Evolutionary conservation across 2,113 vertebrate species (phyloP).

Genomic region (Nothocercus julius): DNA sequence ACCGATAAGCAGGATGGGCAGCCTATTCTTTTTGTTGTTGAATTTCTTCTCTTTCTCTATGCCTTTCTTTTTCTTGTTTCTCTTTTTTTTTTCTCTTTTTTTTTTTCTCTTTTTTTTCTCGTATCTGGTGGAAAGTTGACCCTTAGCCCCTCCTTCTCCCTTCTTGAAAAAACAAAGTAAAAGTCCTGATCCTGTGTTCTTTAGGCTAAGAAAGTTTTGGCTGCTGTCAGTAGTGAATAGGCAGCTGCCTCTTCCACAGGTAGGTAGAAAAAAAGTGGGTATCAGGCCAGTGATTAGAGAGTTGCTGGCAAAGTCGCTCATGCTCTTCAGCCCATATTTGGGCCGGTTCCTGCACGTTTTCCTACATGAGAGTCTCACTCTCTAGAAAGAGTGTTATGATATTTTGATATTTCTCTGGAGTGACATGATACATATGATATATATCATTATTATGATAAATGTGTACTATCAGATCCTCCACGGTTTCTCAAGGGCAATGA

Average conservation of each 20-base stretch:
- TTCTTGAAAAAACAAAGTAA: neutral
- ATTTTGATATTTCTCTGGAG: too few relatives aligned
- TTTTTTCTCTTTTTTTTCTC: neutral
- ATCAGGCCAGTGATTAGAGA: neutral
- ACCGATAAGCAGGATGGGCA: neutral
- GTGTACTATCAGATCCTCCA: neutral
- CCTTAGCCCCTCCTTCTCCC: neutral
- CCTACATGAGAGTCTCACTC: rapidly evolving
- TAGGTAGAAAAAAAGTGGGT: neutral
- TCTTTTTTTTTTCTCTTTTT: too few relatives aligned
- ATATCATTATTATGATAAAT: too few relatives aligned
- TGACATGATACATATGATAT: too few relatives aligned
- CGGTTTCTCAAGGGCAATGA: rapidly evolving
- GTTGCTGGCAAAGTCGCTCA: too few relatives aligned
- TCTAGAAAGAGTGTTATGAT: too few relatives aligned
- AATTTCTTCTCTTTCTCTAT: neutral
- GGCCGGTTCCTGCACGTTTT: neutral
- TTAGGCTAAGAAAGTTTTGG: neutral
- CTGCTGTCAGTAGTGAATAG: neutral
- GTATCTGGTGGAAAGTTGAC: neutral
- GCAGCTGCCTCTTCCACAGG: neutral
- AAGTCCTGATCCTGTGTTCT: neutral
- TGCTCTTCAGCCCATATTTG: neutral
- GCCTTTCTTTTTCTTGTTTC: neutral
- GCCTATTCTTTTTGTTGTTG: neutral